Base-by-base conservation (phyloP, 1,140 invertebrate genomes). In the Conopomorpha cramerella region DNA sequence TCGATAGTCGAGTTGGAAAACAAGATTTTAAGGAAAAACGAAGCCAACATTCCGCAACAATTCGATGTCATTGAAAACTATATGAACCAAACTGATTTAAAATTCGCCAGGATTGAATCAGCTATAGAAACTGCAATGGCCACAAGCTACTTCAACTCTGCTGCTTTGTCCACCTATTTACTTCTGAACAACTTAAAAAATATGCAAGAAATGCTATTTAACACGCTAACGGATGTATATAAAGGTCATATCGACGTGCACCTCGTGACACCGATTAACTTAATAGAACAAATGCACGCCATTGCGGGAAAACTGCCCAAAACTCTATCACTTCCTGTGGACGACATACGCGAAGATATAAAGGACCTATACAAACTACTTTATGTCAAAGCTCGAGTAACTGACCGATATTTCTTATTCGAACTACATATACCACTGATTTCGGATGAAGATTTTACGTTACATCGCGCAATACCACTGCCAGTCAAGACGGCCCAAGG, bases 241-340 rank as follows among this genome's bases (percentile, higher is more conserved):
- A n/a, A n/a, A 19, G 45, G 45, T 10, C 41, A 41, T 13, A 41
- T 43, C 2, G 38, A 47, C 19, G 35, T 43, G 8, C 45, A 47
- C 12, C 28, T 47, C 1, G 29, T 47, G 1, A 36, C 41, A 0
- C 37, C 41, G 12, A 34, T 32, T 6, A 23, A 41, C 18, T 30
- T 48, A 13, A 39, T 41, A 0, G 17, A 38, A 30, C 38, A 48
- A 13, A 11, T 48, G 7, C 41, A 38, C 17, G 13, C 16, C 8
- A 48, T 48, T 8, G 29, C 39, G 18, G n/a, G n/a, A n/a, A n/a
- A n/a, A n/a, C n/a, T n/a, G n/a, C n/a, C n/a, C n/a, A n/a, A n/a
- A n/a, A n/a, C 28, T 2, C 27, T 48, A 41, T 30, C 38, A 10
- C 27, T 48, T 13, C 45, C 45, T 16, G 39, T 41, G n/a, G n/a